phyloP scores from a whole-genome alignment of 2,888 invertebrate genomes.

The Cistogaster globosa region DNA sequence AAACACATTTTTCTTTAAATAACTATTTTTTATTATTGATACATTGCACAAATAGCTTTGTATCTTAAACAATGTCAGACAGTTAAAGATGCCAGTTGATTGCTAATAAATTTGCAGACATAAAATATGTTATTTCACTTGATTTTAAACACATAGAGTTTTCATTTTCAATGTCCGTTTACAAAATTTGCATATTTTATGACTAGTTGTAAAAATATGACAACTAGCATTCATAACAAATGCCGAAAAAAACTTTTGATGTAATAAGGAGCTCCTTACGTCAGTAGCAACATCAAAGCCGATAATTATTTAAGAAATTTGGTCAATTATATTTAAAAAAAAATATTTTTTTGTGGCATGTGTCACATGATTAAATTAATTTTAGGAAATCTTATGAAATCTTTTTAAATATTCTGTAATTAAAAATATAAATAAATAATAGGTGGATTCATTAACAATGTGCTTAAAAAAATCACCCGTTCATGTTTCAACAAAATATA shows the following conservation, averaged over 20 bases:
- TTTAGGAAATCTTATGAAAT: too few species aligned
- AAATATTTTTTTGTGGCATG: too few species aligned
- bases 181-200: slow-evolving; percentile 22
- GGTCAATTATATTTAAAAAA: background rate
- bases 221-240: background rate
- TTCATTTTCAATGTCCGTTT: slow-evolving; percentile 34
- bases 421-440: too few species aligned
- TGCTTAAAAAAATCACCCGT: too few species aligned
- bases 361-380: too few species aligned
- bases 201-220: slow-evolving; percentile 25
- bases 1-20: too few species aligned
- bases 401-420: too few species aligned
- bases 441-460: too few species aligned
- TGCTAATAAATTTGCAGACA: background rate
- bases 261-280: background rate
- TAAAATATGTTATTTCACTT: background rate
- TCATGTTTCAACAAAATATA: background rate
- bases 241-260: background rate
- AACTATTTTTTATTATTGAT: too few species aligned
- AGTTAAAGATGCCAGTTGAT: background rate
- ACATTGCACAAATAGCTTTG: too few species aligned
- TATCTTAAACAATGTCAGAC: too few species aligned
- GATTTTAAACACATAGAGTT: background rate
- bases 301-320: background rate
- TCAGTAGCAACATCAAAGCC: background rate